Conservation (phyloP, 2,888 invertebrate genomes). For the Crocallis elinguaria region DNA sequence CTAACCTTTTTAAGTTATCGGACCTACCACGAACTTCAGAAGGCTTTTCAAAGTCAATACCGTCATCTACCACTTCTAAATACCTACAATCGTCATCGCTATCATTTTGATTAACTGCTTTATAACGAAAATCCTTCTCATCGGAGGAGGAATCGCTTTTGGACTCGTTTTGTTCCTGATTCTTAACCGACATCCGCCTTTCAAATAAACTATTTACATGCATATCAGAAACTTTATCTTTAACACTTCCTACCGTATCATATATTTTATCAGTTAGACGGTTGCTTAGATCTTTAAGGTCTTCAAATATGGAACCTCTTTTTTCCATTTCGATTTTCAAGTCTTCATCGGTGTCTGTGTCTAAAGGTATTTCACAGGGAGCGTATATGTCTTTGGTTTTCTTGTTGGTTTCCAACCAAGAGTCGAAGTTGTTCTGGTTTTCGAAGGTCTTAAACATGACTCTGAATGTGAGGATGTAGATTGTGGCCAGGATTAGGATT, state of each 20-base stretch:
- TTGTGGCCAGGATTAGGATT: conserved; percentile 79
- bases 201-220: conserved; percentile 62
- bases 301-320: conserved; percentile 45
- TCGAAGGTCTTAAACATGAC: conserved; percentile 71
- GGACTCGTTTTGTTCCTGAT: conserved; percentile 52
- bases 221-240: conserved; percentile 57
- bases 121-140: conserved; percentile 42
- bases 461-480: conserved; percentile 74
- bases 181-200: conserved; percentile 55
- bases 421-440: conserved; percentile 43
- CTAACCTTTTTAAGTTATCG: conserved; percentile 22
- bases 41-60: conserved; percentile 60
- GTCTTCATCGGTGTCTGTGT: conserved; percentile 57
- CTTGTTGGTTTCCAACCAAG: conserved; percentile 51
- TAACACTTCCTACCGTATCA: conserved; percentile 66
- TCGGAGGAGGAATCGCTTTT: conserved; percentile 46
- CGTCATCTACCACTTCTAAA: conserved; percentile 77
- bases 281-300: conserved; percentile 61
- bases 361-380: conserved; percentile 73
- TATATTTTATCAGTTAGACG: conserved; percentile 66
- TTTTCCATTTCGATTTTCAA: conserved; percentile 43
- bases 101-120: conserved; percentile 59
- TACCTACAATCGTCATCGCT: conserved; percentile 72
- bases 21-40: conserved; percentile 37
- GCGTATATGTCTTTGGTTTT: conserved; percentile 58